Base-by-base conservation (phyloP, 2,113 vertebrate genomes). In the Gopherus evgoodei region DNA sequence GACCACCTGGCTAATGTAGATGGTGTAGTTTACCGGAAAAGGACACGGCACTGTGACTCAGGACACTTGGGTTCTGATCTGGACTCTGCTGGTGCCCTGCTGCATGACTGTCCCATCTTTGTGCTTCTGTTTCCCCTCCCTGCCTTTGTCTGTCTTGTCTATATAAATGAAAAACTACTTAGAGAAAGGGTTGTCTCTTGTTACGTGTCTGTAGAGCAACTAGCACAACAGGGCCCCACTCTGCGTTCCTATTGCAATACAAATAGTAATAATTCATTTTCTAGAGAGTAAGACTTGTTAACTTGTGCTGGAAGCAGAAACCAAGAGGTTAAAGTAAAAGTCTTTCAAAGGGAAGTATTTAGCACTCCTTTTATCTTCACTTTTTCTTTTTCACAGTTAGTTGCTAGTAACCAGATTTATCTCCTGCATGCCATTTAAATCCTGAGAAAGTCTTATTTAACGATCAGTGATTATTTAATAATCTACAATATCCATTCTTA, bases 381-480 rank as follows among this genome's bases (percentile, higher is more conserved):
- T 95, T 92, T 76, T 93, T 89, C 91, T 93, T 31, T 21, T 92
- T 90, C 0, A 11, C 22, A 27, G 92, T 93, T 97, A 97, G 97
- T 97, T 96, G 96, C 42, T 29, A 50, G 76, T 94, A 92, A 89
- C 83, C 17, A 90, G 92, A 94, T 91, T 96, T 96, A 83, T 97
- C 95, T 95, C 94, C 52, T 62, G 90, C 90, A 57, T 2, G 52
- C 81, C 2, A 22, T 90, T 96, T 93, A 94, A 94, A 93, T 84
- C 93, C 87, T 84, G 94, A 91, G 86, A 95, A 96, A 89, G 93
- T 96, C 90, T 92, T 94, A 96, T 93, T 94, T 97, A 97, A 95
- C 87, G 90, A 97, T 97, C 96, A 97, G 97, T 98, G 97, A 97
- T 95, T 97, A 95, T 97, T 97, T 95, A 97, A 97, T 97, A 97